These are phyloP conservation scores for Aurelia aurita DNA, from an alignment of 30 jellyfish, hydroid and myxozoan genomes.

Conservation along the genomic window DNA sequence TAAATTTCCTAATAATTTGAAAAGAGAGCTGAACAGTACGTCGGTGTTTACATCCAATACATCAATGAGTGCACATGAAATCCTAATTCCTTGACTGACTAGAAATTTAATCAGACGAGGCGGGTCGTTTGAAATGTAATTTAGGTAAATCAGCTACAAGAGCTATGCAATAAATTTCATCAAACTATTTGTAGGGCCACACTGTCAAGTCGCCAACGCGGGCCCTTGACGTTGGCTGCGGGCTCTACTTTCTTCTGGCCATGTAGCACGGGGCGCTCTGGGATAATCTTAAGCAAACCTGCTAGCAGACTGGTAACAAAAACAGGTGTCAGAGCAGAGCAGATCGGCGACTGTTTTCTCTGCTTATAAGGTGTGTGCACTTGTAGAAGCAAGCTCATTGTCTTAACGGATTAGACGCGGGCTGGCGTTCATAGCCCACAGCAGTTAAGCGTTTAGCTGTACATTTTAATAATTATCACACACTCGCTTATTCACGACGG, in stretches of 20 bases:
- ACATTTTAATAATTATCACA: conserved; percentile 37
- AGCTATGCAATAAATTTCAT: conserved; percentile 63
- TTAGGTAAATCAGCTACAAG: conserved; percentile 63
- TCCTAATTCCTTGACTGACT: conserved; percentile 68
- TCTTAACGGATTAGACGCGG: conserved; percentile 78
- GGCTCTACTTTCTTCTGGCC: conserved; percentile 4
- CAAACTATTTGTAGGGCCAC: conserved; percentile 73
- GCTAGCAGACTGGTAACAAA: conserved; percentile 74
- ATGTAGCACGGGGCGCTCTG: conserved; percentile 41
- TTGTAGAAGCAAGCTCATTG: conserved; percentile 76
- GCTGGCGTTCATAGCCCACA: conserved; percentile 73
- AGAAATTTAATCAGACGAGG: conserved; percentile 71
- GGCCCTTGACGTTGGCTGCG: conserved; percentile 24
- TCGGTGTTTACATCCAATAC: conserved; percentile 18
- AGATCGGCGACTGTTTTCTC: conserved; percentile 78
- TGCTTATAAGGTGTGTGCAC: conserved; percentile 76
- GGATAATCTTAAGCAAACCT: conserved; percentile 64
- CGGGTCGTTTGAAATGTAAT: conserved; percentile 78
- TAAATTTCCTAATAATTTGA: conserved; percentile 53
- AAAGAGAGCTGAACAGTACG: conserved; percentile 42
- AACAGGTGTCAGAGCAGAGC: conserved; percentile 70
- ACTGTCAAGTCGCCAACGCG: conserved; percentile 66
- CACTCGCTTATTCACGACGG: conserved; percentile 16
- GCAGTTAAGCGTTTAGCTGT: conserved; percentile 29
- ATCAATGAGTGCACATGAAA: conserved; percentile 22